Evolutionary conservation across 2,113 vertebrate genomes (phyloP).

Genomic region (Neolamprologus fasciatus): DNA sequence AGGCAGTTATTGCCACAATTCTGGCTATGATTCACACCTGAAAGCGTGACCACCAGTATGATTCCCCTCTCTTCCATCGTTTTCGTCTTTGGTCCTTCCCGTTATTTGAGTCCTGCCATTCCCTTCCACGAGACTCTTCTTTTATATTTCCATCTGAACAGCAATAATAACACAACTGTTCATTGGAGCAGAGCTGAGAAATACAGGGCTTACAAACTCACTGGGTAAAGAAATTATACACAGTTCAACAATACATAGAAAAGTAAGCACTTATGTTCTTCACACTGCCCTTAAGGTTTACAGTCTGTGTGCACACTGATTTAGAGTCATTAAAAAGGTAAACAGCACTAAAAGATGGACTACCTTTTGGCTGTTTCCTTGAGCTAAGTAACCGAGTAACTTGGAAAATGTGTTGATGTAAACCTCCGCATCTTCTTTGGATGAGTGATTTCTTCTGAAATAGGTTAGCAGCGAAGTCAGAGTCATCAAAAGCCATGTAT

Average conservation of each 20-base stretch:
- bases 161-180: neutral
- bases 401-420: conserved; percentile 15
- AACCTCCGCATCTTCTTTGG: conserved; percentile 11
- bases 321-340: neutral
- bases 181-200: neutral
- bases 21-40: conserved; percentile 16
- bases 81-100: neutral
- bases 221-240: conserved; percentile 67
- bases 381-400: conserved; percentile 47
- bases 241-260: neutral
- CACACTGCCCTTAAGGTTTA: neutral
- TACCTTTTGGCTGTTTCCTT: conserved; percentile 71
- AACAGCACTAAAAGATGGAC: neutral
- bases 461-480: neutral
- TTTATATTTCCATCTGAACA: conserved; percentile 40
- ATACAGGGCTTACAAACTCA: neutral
- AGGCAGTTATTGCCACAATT: neutral
- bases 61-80: conserved; percentile 30
- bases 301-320: neutral
- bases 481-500: neutral
- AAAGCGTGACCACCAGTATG: conserved; percentile 58
- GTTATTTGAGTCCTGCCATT: neutral
- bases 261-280: neutral
- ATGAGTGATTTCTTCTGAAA: conserved; percentile 28
- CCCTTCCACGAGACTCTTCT: neutral